These are phyloP conservation scores for Philereme vetulata DNA, from an alignment of 2,888 invertebrate species.

Conservation along the genomic window DNA sequence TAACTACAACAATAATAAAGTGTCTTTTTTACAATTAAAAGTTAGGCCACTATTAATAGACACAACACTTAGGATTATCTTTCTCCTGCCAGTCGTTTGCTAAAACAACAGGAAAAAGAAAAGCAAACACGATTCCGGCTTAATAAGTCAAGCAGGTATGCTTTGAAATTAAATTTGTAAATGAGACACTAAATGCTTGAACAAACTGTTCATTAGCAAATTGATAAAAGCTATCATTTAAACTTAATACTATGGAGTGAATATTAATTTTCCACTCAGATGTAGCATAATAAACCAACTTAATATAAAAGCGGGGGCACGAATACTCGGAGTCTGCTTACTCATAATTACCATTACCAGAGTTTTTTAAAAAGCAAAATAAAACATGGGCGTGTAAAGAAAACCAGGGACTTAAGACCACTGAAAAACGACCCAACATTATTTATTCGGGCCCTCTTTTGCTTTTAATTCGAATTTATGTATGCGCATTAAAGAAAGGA, in stretches of 20 bases:
- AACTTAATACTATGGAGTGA: slow-evolving; percentile 9
- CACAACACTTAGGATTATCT: no score
- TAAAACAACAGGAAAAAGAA: no score
- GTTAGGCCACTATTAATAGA: no score
- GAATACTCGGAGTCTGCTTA: slow-evolving; percentile 61
- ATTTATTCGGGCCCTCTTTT: slow-evolving; percentile 74
- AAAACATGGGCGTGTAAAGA: slow-evolving; percentile 70
- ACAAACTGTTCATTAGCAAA: slow-evolving; percentile 17
- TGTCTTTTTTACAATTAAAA: no score
- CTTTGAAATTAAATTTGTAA: no score
- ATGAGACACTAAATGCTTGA: background rate
- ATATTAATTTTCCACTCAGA: slow-evolving; percentile 16
- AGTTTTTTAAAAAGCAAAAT: slow-evolving; percentile 69
- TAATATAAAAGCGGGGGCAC: slow-evolving; percentile 43
- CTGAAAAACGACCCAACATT: slow-evolving; percentile 76
- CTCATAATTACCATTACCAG: slow-evolving; percentile 77
- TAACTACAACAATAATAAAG: no score
- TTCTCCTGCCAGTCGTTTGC: no score
- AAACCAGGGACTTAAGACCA: slow-evolving; percentile 72
- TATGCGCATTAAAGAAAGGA: slow-evolving; percentile 73
- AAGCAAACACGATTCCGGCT: no score
- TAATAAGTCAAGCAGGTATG: no score
- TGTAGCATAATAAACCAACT: slow-evolving; percentile 13
- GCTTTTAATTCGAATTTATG: slow-evolving; percentile 81
- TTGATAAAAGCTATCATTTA: slow-evolving; percentile 10